Evolutionary conservation across 2,113 vertebrate species (phyloP), one percentile per base, ranked within the genome.

Genomic region (Cebus imitator): DNA sequence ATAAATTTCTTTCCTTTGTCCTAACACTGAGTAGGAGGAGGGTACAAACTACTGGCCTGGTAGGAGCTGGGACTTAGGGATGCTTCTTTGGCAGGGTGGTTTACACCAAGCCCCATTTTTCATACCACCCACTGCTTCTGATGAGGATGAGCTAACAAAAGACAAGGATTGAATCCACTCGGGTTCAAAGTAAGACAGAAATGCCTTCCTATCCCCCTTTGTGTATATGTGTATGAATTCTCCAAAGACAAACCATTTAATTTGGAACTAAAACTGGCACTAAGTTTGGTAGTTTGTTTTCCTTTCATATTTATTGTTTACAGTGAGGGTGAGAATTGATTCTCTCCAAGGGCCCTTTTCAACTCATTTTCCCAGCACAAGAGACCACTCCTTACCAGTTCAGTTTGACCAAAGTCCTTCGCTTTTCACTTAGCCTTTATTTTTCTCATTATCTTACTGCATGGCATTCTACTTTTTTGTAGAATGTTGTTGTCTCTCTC

Each of bases 201-300:
- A 81, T 58, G 13, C 5, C 25, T 52, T 64, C 45, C 50, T 18
- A 12, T 64, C 61, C 27, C n/a, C 70, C n/a, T 37, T 18, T 11
- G 17, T 80, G 17, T 35, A 8, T 50, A 5, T 18, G 14, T 48
- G 17, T 91, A 48, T 90, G 37, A 83, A 83, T 68, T 91, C 57
- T 64, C 70, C 45, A 90, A 70, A 93, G 61, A 52, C 76, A 90
- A 90, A 86, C 11, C 55, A 82, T 91, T 96, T 96, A 43, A 93
- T 97, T 88, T 94, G 84, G 90, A 97, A 95, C n/a, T 68, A 35
- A 94, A 96, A 83, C 66, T 76, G 79, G 75, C 45, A 90, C 95
- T 96, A 73, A 48, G 8, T 87, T 88, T 58, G 45, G 27, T 45
- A 80, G 40, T 57, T 9, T 37, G 91, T 7, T 81, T 61, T 85